These are phyloP conservation scores for Oryctolagus cuniculus DNA, from an alignment of 2,113 vertebrate species.

Conservation along the genomic window mOryCun1.1 NC_091432.1:83628001-83628500, in stretches of 20 bases:
- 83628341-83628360: constrained; percentile 70
- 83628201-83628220: not conserved
- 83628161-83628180: not conserved
- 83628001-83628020: not conserved
- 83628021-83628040: not conserved
- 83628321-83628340: constrained; percentile 74
- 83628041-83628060: not conserved
- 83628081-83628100: not conserved
- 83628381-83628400: not conserved
- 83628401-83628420: too few relatives aligned
- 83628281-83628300: constrained; percentile 47
- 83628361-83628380: not conserved
- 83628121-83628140: not conserved
- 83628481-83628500: not conserved
- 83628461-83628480: not conserved
- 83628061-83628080: not conserved
- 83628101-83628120: not conserved
- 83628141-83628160: accelerated
- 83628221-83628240: constrained; percentile 40
- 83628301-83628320: constrained; percentile 30
- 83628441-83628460: not conserved
- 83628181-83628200: not conserved
- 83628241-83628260: constrained; percentile 64
- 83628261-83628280: constrained; percentile 50
- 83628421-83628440: too few relatives aligned